Evolutionary conservation across 2,888 invertebrate genomes (phyloP).

Genomic region (Tricholauxania praeusta): DNA sequence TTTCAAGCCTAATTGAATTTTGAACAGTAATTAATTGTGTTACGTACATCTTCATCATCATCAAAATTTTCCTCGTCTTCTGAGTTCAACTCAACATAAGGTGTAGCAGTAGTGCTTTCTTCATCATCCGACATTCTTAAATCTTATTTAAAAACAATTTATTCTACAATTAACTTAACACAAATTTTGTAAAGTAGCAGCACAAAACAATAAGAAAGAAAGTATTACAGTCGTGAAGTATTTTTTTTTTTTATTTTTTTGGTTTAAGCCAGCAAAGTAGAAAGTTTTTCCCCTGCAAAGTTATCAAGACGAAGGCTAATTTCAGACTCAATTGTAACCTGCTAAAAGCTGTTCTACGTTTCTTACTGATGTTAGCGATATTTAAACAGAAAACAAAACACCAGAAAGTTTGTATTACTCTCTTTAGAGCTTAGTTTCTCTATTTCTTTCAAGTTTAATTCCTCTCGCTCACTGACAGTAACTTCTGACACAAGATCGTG

Average conservation of each 20-base stretch:
- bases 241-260: not conserved
- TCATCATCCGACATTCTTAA: not conserved
- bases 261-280: conserved; percentile 18
- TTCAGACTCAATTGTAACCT: not conserved
- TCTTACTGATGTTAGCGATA: too few relatives aligned
- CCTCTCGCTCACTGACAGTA: too few relatives aligned
- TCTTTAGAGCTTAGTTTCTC: too few relatives aligned
- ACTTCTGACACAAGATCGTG: too few relatives aligned
- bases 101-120: too few relatives aligned
- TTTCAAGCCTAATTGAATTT: not conserved
- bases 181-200: not conserved
- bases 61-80: not conserved
- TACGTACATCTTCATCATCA: conserved; percentile 24
- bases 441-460: too few relatives aligned
- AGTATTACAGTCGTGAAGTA: too few relatives aligned
- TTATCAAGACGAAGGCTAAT: too few relatives aligned
- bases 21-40: not conserved
- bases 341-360: not conserved
- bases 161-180: not conserved
- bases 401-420: too few relatives aligned
- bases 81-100: not conserved
- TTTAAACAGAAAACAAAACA: too few relatives aligned
- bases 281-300: conserved; percentile 8
- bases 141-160: not conserved
- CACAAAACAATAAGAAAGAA: not conserved